Conservation (phyloP, 2,797 vertebrate genomes). For the Diplodus puntazzo region DNA sequence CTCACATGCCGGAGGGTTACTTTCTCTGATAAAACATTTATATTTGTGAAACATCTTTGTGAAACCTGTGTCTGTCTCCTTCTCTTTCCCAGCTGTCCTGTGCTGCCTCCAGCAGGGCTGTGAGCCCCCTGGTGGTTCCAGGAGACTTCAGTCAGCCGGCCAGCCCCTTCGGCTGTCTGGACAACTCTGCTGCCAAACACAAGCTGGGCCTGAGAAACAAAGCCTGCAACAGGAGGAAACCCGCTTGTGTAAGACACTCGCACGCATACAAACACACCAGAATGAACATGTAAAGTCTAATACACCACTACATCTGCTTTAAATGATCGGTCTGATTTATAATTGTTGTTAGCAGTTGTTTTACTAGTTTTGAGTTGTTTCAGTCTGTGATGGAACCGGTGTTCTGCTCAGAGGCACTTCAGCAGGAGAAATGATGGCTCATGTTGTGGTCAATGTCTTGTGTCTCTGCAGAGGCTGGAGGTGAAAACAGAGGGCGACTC, state of each 20-base stretch:
- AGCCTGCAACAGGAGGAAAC: constrained; percentile 80
- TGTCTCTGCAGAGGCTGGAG: constrained; percentile 63
- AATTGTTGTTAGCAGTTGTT: too few relatives aligned
- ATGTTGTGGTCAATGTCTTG: background rate
- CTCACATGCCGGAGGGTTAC: background rate
- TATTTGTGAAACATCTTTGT: background rate
- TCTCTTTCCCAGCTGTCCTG: constrained; percentile 74
- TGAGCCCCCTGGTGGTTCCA: constrained; percentile 81
- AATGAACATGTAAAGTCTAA: background rate
- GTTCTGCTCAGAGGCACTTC: background rate
- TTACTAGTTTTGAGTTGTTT: too few relatives aligned
- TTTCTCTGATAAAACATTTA: constrained; percentile 6
- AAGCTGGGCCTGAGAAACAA: constrained; percentile 89
- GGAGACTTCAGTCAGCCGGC: constrained; percentile 88
- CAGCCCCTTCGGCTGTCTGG: constrained; percentile 86
- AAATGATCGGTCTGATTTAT: background rate
- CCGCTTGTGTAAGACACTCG: constrained; percentile 68
- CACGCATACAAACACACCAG: background rate
- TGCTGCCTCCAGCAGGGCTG: constrained; percentile 77
- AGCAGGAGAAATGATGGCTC: background rate
- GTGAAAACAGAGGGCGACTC: constrained; percentile 53
- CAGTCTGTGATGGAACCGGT: too few relatives aligned
- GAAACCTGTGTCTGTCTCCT: constrained; percentile 17
- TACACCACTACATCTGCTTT: background rate
- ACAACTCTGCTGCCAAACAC: constrained; percentile 91